Percentiles rank a stretch among this genome's conserved stretches.
These are phyloP conservation scores for Lasioglossum villosulum DNA, from an alignment of 2,888 invertebrate genomes.

Conservation along the genomic window DNA sequence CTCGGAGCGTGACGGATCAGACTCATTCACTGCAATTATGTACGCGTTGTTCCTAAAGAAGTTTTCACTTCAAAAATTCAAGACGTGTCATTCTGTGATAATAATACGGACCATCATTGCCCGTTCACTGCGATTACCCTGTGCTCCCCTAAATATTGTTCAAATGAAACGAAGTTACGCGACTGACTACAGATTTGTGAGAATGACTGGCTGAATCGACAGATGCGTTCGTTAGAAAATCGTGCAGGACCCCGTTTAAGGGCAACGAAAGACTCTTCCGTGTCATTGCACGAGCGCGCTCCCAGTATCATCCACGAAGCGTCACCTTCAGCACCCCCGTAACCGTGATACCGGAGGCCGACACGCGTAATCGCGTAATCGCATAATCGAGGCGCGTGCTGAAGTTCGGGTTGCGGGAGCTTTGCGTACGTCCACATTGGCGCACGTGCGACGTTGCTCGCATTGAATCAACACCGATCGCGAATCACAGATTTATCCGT, in stretches of 20 bases:
- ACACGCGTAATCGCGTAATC: constrained; percentile 84
- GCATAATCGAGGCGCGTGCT: constrained; percentile 84
- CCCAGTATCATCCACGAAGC: constrained; percentile 40
- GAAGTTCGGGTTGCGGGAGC: constrained; percentile 82
- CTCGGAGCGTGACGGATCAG: too few species aligned
- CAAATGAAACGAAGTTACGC: too few species aligned
- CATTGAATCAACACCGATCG: constrained; percentile 79
- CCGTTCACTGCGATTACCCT: too few species aligned
- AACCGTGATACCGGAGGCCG: constrained; percentile 73
- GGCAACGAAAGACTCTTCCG: constrained; percentile 62
- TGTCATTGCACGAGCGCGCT: constrained; percentile 65
- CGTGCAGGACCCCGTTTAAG: constrained; percentile 16
- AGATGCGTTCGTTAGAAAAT: constrained; percentile 39
- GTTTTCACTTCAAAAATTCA: too few species aligned
- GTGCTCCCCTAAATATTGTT: too few species aligned
- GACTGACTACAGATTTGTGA: too few species aligned
- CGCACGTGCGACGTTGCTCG: constrained; percentile 75
- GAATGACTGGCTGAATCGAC: background rate
- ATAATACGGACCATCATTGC: too few species aligned
- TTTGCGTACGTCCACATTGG: constrained; percentile 73
- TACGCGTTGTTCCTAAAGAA: too few species aligned
- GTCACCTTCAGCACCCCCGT: constrained; percentile 49
- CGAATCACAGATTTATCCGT: constrained; percentile 63
- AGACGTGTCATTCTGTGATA: too few species aligned
- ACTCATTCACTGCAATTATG: too few species aligned